Conservation (phyloP, 2,113 vertebrate species). For the Lathamus discolor region DNA sequence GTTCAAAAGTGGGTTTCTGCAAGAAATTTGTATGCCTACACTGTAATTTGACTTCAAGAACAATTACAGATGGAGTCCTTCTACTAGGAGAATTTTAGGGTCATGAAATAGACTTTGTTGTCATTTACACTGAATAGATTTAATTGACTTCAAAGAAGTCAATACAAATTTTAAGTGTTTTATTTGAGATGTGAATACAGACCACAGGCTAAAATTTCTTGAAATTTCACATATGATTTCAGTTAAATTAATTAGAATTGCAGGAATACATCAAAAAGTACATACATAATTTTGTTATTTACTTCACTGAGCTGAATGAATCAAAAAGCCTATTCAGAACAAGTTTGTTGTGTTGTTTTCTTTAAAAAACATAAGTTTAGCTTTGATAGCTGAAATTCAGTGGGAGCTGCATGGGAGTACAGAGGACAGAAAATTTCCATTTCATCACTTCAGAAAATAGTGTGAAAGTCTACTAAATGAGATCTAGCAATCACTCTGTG, state of each 20-base stretch:
- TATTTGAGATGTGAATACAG: not conserved
- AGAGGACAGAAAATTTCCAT: not conserved
- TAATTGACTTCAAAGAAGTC: not conserved
- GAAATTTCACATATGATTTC: not conserved
- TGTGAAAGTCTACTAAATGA: not conserved
- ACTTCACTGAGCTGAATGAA: not conserved
- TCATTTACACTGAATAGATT: not conserved
- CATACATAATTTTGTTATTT: not conserved
- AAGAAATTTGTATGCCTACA: not conserved
- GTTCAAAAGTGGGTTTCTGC: not conserved
- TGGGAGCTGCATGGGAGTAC: not conserved
- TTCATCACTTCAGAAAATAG: not conserved
- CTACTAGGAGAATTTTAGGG: not conserved
- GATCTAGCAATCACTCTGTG: not conserved
- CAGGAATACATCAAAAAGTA: not conserved
- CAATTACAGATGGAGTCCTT: not conserved
- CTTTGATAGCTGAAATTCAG: not conserved
- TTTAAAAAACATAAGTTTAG: not conserved
- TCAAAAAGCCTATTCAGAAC: not conserved
- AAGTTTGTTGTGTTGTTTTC: not conserved
- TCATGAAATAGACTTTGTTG: not conserved
- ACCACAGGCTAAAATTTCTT: not conserved
- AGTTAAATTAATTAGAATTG: not conserved
- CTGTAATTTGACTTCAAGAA: not conserved
- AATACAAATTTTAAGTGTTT: not conserved